Conservation (phyloP, 2,888 invertebrate species). For the Cryptocephalus primarius region DNA sequence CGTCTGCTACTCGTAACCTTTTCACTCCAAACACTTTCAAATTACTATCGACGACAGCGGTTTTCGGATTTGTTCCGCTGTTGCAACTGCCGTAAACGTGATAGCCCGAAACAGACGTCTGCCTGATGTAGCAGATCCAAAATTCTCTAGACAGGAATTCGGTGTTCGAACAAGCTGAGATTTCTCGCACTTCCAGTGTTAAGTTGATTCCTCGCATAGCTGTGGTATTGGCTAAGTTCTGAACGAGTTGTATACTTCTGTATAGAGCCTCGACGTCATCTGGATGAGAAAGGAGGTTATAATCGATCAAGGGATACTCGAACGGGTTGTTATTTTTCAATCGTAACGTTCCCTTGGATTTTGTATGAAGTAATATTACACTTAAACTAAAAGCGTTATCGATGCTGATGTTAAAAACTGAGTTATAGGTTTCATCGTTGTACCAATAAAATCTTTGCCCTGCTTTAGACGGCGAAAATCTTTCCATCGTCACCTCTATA, state of each 20-base stretch:
- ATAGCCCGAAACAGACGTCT: slow-evolving; percentile 35
- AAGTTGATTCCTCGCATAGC: slow-evolving; percentile 42
- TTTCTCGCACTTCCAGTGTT: slow-evolving; percentile 14
- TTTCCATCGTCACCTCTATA: background rate
- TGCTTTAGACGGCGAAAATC: background rate
- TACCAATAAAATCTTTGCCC: slow-evolving; percentile 4
- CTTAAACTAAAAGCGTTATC: slow-evolving; percentile 4
- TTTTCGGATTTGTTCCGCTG: slow-evolving; percentile 52
- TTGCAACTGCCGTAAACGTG: slow-evolving; percentile 57
- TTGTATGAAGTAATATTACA: slow-evolving; percentile 19
- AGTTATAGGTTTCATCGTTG: slow-evolving; percentile 20
- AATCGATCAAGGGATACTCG: slow-evolving; percentile 46
- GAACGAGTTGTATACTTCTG: slow-evolving; percentile 37
- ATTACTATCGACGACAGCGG: slow-evolving; percentile 51
- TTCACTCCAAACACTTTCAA: slow-evolving; percentile 49
- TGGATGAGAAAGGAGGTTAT: slow-evolving; percentile 48
- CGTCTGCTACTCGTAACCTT: slow-evolving; percentile 50
- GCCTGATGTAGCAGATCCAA: slow-evolving; percentile 49
- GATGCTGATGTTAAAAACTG: slow-evolving; percentile 30
- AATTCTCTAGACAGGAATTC: slow-evolving; percentile 49
- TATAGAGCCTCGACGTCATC: slow-evolving; percentile 42
- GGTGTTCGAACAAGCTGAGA: slow-evolving; percentile 35
- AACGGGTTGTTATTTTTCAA: slow-evolving; percentile 14
- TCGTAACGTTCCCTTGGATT: slow-evolving; percentile 49
- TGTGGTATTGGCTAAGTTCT: slow-evolving; percentile 37